Conservation (phyloP, 2,113 vertebrate genomes). For the Tachycineta bicolor region DNA sequence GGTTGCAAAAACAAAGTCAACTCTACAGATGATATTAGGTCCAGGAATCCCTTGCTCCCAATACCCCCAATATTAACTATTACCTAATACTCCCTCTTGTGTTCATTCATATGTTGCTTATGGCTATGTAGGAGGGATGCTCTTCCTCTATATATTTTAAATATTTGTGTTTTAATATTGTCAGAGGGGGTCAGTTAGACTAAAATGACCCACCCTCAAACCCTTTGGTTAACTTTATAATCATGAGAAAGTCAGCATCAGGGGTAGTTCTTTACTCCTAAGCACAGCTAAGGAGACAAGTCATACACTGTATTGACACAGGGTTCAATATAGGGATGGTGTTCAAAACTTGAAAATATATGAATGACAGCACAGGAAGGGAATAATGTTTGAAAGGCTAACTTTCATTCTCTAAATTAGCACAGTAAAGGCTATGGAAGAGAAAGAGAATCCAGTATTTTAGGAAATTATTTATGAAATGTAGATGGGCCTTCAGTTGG, state of each 20-base stretch:
- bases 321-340: background rate
- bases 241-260: background rate
- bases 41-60: background rate
- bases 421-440: slow-evolving; percentile 28
- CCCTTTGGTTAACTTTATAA: background rate
- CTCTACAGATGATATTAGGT: background rate
- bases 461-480: slow-evolving; percentile 78
- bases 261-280: background rate
- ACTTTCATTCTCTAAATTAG: slow-evolving; percentile 51
- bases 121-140: background rate
- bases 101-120: background rate
- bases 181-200: background rate
- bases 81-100: slow-evolving; percentile 38
- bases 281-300: background rate
- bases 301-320: background rate
- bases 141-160: background rate
- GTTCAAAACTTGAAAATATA: slow-evolving; percentile 8
- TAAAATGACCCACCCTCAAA: background rate
- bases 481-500: slow-evolving; percentile 65
- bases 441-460: slow-evolving; percentile 55
- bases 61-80: background rate
- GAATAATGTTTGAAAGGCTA: slow-evolving; percentile 4
- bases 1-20: background rate
- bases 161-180: background rate
- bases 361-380: slow-evolving; percentile 22